These are phyloP conservation scores for Melitaea athalia DNA, from an alignment of 2,888 invertebrate species.

Conservation along the genomic window DNA sequence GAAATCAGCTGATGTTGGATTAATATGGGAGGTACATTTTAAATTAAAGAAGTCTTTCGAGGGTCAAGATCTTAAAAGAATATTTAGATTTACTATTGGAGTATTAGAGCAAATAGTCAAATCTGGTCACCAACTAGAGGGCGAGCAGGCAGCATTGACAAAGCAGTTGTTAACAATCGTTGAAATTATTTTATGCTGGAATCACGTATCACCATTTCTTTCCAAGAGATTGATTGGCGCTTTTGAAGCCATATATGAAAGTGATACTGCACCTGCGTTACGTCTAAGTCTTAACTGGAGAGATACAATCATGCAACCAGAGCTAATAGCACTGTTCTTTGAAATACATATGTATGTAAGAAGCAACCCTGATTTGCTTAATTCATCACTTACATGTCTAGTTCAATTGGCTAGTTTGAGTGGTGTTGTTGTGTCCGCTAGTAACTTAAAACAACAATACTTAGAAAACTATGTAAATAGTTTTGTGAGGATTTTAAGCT, in stretches of 20 bases:
- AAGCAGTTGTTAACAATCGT: slow-evolving; percentile 89
- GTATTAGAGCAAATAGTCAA: slow-evolving; percentile 71
- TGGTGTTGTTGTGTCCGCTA: slow-evolving; percentile 65
- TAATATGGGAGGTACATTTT: slow-evolving; percentile 94
- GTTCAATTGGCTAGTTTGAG: slow-evolving; percentile 86
- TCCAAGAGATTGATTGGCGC: slow-evolving; percentile 87
- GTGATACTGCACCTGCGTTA: slow-evolving; percentile 84
- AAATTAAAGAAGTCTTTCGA: slow-evolving; percentile 93
- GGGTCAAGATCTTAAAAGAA: slow-evolving; percentile 88
- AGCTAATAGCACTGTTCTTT: slow-evolving; percentile 89
- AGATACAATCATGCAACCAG: slow-evolving; percentile 88
- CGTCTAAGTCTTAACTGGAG: slow-evolving; percentile 87
- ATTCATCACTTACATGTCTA: slow-evolving; percentile 90
- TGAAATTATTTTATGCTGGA: slow-evolving; percentile 91
- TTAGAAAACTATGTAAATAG: slow-evolving; percentile 73
- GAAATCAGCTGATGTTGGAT: slow-evolving; percentile 92
- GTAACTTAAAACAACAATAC: slow-evolving; percentile 69
- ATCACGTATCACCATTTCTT: slow-evolving; percentile 86
- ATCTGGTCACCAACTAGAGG: slow-evolving; percentile 76
- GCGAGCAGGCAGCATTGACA: slow-evolving; percentile 80
- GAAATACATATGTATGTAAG: slow-evolving; percentile 92
- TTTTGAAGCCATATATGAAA: slow-evolving; percentile 86
- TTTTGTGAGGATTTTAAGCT: slow-evolving; percentile 71
- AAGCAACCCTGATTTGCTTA: slow-evolving; percentile 87
- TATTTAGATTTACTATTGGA: slow-evolving; percentile 84